Conservation (phyloP, 92 coral and sea anemone genomes). For the Parazoanthus swiftii region DNA sequence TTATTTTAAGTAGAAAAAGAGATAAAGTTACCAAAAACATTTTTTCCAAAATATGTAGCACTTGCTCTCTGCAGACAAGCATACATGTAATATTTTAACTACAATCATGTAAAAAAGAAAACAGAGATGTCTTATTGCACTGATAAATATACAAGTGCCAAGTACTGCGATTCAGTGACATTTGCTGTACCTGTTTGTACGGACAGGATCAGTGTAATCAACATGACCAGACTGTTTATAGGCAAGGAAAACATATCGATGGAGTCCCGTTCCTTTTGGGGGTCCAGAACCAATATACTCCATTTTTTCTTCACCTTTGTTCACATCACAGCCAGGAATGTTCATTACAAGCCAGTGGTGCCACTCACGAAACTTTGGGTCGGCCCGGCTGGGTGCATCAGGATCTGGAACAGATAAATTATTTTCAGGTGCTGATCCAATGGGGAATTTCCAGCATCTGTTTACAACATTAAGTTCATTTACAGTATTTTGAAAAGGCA, state of each 20-base stretch:
- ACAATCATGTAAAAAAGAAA: no score
- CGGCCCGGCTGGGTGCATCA: slow-evolving; percentile 65
- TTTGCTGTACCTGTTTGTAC: slow-evolving; percentile 29
- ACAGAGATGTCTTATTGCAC: no score
- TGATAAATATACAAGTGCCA: no score
- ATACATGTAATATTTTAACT: no score
- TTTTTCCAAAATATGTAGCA: no score
- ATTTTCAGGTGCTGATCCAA: no score
- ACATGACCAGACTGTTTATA: slow-evolving; percentile 54
- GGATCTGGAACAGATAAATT: slow-evolving; percentile 42
- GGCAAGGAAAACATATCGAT: slow-evolving; percentile 62
- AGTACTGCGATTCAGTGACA: background rate
- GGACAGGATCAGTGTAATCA: slow-evolving; percentile 50
- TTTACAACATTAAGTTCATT: no score
- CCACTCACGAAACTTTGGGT: slow-evolving; percentile 65
- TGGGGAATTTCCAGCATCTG: no score
- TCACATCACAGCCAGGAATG: slow-evolving; percentile 63
- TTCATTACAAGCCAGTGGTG: slow-evolving; percentile 73
- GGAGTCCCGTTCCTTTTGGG: slow-evolving; percentile 63
- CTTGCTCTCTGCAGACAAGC: no score
- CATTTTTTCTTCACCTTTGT: slow-evolving; percentile 51
- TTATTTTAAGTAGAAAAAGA: no score
- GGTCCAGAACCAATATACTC: slow-evolving; percentile 63
- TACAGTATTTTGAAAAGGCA: no score
- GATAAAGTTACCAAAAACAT: no score